Conservation (phyloP, 2,113 vertebrate species). For the Spea multiplicata region DNA sequence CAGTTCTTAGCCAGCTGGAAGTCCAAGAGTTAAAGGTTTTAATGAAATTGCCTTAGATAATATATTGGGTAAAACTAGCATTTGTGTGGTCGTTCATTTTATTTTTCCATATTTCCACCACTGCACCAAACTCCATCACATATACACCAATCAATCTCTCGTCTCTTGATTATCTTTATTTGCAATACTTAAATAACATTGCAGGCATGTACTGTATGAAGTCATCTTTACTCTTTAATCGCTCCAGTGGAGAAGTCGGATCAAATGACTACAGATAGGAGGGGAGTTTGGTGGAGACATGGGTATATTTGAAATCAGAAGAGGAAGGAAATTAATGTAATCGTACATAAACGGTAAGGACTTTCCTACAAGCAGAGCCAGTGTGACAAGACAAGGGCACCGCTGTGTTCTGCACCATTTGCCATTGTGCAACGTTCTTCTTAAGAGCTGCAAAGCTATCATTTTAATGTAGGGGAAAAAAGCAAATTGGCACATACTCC, state of each 20-base stretch:
- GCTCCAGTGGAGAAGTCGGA: conserved; percentile 68
- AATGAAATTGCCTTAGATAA: no score
- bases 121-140: no score
- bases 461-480: conserved; percentile 64
- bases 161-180: no score
- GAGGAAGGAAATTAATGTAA: conserved; percentile 75
- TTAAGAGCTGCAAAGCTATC: conserved; percentile 72
- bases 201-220: conserved; percentile 68
- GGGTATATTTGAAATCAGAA: conserved; percentile 65
- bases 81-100: no score
- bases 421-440: conserved; percentile 66
- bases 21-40: no score
- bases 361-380: conserved; percentile 70
- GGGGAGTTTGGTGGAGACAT: neutral
- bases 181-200: conserved; percentile 65
- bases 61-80: no score
- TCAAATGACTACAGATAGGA: conserved; percentile 67
- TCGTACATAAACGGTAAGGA: conserved; percentile 79
- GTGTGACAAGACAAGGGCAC: conserved; percentile 67
- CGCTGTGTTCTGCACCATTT: conserved; percentile 75
- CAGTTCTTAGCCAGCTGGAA: no score
- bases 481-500: conserved; percentile 74
- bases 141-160: no score
- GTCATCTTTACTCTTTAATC: conserved; percentile 70
- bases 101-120: no score